Evolutionary conservation across 2,113 vertebrate genomes (phyloP), one percentile per base, ranked within the genome.

Genomic region (Ciconia stormi): DNA sequence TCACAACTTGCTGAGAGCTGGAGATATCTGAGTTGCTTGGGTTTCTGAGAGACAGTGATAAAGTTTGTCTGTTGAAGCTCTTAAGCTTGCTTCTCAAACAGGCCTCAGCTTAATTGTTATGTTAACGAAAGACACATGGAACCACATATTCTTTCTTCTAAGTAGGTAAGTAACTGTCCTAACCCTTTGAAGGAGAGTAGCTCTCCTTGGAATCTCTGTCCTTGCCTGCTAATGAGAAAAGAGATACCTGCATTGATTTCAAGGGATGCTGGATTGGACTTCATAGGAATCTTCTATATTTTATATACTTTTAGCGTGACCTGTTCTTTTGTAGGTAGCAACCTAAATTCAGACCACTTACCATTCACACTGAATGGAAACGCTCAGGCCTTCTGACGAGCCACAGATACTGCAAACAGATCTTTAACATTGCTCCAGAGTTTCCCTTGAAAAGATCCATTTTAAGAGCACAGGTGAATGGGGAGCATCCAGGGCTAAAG

Each of bases 391-490:
- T 69, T 53, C 58, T 40, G 47, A 65, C 11, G 87, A 61, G 34
- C 61, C 49, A 22, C 1, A 42, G 72, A 13, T 36, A 36, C 32
- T 63, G 22, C 46, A 65, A 27, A 56, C 10, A 66, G 61, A 78
- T 71, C 77, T 87, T 86, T 49, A 59, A 22, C 1, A 0, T 36
- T 49, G 25, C 8, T 65, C 8, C 49, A 63, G 46, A 72, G 10
- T 55, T 81, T 81, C 11, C 40, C 17, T 79, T 79, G 59, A 52
- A 71, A 81, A 52, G 27, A 52, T 38, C 40, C 32, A 9, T 40
- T 84, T 67, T 50, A 93, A 69, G 88, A 95, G 55, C 30, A 58
- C 85, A 97, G 95, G 97, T 97, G 95, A 97, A 85, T 0, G 16
- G 87, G 71, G 89, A 97, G 66, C 82, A 93, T 55, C n/a, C 46